These are phyloP conservation scores for Callyntrura guangdongensis DNA, from an alignment of 2,888 invertebrate genomes.

Conservation along the genomic window DNA sequence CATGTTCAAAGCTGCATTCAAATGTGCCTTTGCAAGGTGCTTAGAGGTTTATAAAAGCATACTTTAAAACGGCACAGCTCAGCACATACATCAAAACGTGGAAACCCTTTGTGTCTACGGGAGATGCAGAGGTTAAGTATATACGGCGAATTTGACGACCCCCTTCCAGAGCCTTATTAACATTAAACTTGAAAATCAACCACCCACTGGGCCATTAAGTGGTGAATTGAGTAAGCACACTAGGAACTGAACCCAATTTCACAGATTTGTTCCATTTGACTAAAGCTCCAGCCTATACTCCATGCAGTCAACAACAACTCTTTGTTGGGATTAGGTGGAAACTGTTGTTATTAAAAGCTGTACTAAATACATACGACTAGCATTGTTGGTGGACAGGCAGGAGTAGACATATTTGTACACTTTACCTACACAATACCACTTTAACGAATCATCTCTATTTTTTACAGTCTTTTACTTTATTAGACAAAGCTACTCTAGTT, in stretches of 20 bases:
- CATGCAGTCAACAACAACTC: slow-evolving; percentile 14
- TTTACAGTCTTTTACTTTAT: neutral
- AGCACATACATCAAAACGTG: slow-evolving; percentile 27
- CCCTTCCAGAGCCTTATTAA: slow-evolving; percentile 81
- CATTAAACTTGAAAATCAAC: slow-evolving; percentile 84
- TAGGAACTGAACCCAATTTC: slow-evolving; percentile 56
- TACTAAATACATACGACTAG: neutral
- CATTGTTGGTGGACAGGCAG: neutral
- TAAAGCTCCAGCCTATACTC: slow-evolving; percentile 28
- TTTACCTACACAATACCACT: neutral
- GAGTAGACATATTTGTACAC: neutral
- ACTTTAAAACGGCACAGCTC: slow-evolving; percentile 9
- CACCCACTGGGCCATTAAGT: slow-evolving; percentile 82
- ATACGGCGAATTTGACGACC: slow-evolving; percentile 73
- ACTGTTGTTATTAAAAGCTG: neutral
- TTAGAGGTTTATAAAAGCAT: slow-evolving; percentile 1
- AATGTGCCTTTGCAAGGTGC: neutral
- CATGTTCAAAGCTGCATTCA: neutral
- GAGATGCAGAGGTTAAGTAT: slow-evolving; percentile 73
- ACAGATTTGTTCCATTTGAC: slow-evolving; percentile 76
- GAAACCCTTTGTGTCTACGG: slow-evolving; percentile 64
- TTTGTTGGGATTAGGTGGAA: neutral
- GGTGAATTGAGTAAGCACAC: slow-evolving; percentile 40
- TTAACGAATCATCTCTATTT: neutral
- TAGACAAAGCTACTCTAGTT: slow-evolving; percentile 27